phyloP scores from a whole-genome alignment of 2,113 vertebrate genomes.

The Periophthalmus modestus region DNA sequence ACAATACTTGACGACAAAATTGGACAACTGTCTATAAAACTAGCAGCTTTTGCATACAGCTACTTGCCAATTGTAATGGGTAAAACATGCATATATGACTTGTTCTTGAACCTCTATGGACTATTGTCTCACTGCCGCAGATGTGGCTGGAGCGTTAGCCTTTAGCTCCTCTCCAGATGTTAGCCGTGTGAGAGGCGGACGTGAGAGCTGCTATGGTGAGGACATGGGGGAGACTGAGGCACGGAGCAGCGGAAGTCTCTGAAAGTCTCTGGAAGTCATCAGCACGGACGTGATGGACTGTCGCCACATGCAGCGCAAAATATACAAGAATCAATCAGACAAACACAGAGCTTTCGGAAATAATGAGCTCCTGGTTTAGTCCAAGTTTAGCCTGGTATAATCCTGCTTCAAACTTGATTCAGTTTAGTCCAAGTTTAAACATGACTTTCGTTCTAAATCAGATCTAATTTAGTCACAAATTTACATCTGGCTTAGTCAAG shows the following conservation, averaged over 20 bases:
- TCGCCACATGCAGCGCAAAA: conserved; percentile 14
- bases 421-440: neutral
- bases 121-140: neutral
- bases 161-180: conserved; percentile 17
- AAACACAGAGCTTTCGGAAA: neutral
- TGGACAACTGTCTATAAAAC: too few species aligned
- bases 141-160: neutral
- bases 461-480: too few species aligned
- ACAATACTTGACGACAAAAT: too few species aligned
- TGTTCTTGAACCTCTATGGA: neutral
- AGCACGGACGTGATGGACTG: conserved; percentile 28
- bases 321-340: neutral
- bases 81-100: neutral
- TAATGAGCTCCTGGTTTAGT: neutral
- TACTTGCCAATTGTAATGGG: neutral
- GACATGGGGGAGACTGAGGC: conserved; percentile 50
- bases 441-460: neutral
- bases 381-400: neutral
- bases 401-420: neutral
- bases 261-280: conserved; percentile 56
- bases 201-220: conserved; percentile 15
- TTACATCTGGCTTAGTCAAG: too few species aligned
- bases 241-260: conserved; percentile 57
- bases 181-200: neutral
- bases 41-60: too few species aligned